Conservation (phyloP, 2,797 vertebrate genomes). For the Neosalanx taihuensis region DNA sequence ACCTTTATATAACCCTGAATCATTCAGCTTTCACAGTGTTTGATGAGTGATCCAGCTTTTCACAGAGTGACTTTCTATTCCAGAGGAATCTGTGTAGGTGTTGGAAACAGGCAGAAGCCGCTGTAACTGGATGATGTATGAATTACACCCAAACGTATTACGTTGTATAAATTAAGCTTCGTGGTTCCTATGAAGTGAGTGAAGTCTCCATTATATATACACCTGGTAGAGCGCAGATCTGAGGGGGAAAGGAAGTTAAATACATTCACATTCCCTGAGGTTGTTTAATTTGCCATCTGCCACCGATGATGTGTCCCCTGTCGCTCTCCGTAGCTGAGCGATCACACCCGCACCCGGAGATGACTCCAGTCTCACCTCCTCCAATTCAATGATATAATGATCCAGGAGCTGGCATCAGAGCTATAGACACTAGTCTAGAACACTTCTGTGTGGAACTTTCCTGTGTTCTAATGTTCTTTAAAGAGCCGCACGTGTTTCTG, state of each 20-base stretch:
- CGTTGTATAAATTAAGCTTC: conserved; percentile 10
- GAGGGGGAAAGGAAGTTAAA: background rate
- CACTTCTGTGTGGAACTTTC: conserved; percentile 25
- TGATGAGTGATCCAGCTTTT: too few relatives aligned
- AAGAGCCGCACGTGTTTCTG: conserved; percentile 32
- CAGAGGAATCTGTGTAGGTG: too few relatives aligned
- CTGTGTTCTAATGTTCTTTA: conserved; percentile 28
- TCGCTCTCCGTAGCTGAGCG: conserved; percentile 9
- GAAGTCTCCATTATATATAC: conserved; percentile 8
- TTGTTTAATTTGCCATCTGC: conserved; percentile 22
- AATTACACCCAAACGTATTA: too few relatives aligned
- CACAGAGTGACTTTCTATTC: too few relatives aligned
- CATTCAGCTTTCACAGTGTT: background rate
- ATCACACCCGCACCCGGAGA: conserved; percentile 24
- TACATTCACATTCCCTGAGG: background rate
- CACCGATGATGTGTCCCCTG: background rate
- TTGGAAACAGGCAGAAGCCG: too few relatives aligned
- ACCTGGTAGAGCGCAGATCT: background rate
- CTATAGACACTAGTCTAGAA: conserved; percentile 16
- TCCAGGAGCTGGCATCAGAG: conserved; percentile 35
- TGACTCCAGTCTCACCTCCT: conserved; percentile 39
- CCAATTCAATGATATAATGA: conserved; percentile 45
- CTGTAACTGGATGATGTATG: too few relatives aligned
- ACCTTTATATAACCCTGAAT: background rate
- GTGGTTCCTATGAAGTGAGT: conserved; percentile 9